Evolutionary conservation across 2,888 invertebrate genomes (phyloP).

Genomic region (Lasioglossum villosulum): DNA sequence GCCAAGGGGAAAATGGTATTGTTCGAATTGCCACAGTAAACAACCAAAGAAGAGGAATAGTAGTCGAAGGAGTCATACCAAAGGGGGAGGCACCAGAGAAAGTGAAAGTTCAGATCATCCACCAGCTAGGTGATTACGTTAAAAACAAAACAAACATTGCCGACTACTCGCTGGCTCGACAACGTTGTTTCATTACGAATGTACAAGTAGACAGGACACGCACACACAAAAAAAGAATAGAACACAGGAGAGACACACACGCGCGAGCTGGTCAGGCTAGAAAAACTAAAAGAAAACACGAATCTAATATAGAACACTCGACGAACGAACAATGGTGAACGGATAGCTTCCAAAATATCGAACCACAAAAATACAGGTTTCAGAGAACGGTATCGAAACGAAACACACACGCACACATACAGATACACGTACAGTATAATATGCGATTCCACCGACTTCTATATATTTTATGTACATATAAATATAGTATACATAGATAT

Average conservation of each 20-base stretch:
- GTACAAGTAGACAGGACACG: conserved; percentile 57
- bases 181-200: conserved; percentile 65
- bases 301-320: neutral
- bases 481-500: conserved; percentile 11
- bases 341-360: conserved; percentile 64
- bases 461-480: conserved; percentile 13
- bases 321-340: conserved; percentile 53
- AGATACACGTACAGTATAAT: conserved; percentile 58
- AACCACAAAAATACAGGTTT: conserved; percentile 69
- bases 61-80: conserved; percentile 84
- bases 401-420: conserved; percentile 61
- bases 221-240: no score
- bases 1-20: conserved; percentile 95
- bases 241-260: neutral
- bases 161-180: conserved; percentile 71
- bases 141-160: conserved; percentile 77
- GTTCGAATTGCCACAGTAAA: conserved; percentile 93
- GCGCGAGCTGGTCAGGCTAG: neutral
- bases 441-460: conserved; percentile 68
- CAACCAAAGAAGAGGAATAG: conserved; percentile 88
- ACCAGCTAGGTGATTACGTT: conserved; percentile 86
- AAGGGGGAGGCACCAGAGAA: conserved; percentile 88
- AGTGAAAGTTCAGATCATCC: conserved; percentile 87
- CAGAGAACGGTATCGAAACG: conserved; percentile 42
- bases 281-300: neutral